These are phyloP conservation scores for Matsumyia berberina DNA, from an alignment of 2,888 invertebrate genomes.

Conservation along the genomic window DNA sequence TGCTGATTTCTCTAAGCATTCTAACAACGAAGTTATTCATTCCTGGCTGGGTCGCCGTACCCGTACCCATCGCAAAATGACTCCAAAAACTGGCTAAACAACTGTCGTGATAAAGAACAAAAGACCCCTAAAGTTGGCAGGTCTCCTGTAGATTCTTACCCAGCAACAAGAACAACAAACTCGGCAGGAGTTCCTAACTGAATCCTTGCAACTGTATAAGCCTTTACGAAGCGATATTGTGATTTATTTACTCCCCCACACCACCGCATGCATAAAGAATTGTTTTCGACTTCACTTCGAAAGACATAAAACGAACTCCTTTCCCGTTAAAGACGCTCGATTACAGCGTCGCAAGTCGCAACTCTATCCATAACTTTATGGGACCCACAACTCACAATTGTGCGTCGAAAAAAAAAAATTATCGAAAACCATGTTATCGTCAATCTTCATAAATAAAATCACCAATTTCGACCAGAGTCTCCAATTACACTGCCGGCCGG, in stretches of 20 bases:
- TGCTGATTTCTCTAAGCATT: too few species aligned
- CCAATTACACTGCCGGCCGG: conserved; percentile 40
- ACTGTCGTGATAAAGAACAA: too few species aligned
- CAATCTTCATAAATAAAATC: conserved; percentile 57
- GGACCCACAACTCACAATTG: conserved; percentile 12
- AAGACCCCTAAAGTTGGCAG: neutral
- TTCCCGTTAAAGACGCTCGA: neutral
- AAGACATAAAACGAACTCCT: neutral
- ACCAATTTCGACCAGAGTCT: conserved; percentile 42
- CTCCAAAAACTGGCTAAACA: neutral
- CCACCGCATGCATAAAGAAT: too few species aligned
- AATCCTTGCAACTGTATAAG: neutral
- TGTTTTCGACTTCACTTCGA: neutral
- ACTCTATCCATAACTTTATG: conserved; percentile 18
- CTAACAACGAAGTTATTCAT: too few species aligned
- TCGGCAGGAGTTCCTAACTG: neutral
- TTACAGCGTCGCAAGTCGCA: neutral
- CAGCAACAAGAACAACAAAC: neutral
- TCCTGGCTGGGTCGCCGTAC: too few species aligned
- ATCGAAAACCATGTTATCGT: conserved; percentile 52
- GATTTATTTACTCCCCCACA: conserved; percentile 6
- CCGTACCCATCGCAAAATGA: too few species aligned
- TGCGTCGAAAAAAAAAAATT: neutral
- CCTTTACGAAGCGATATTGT: neutral
- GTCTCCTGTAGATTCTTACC: neutral